A percentile compares a stretch with the other conserved stretches of the same genome.
phyloP scores from a whole-genome alignment of 2,113 vertebrate genomes.

The Lonchura striata region DNA sequence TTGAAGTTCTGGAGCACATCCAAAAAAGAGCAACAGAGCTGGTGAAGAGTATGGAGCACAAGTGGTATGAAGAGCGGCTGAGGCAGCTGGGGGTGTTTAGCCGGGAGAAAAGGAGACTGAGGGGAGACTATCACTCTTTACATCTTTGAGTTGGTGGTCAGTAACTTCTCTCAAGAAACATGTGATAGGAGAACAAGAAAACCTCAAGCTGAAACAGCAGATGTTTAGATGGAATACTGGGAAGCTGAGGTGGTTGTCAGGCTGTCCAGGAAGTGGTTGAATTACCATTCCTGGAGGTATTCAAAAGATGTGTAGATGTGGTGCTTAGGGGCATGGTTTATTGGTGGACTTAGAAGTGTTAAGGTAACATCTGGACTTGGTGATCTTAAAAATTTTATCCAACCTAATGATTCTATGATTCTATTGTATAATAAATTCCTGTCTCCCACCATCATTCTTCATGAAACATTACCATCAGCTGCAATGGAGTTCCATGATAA shows the following conservation, averaged over 20 bases:
- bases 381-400: not conserved
- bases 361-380: not conserved
- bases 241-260: not conserved
- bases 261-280: not conserved
- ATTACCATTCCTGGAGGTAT: not conserved
- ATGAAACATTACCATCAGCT: not conserved
- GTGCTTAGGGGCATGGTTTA: not conserved
- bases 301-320: not conserved
- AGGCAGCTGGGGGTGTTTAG: not conserved
- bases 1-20: not conserved
- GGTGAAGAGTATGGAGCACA: not conserved
- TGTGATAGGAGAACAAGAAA: not conserved
- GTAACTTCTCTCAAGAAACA: not conserved
- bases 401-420: not conserved
- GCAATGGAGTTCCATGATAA: not conserved
- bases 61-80: not conserved
- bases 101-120: not conserved
- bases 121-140: not conserved
- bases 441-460: not conserved
- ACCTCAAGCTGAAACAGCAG: not conserved
- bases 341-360: not conserved
- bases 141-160: fast-evolving
- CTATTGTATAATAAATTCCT: not conserved
- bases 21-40: not conserved
- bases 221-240: not conserved